A percentile compares a stretch with the other conserved stretches of the same genome.
phyloP scores from a whole-genome alignment of 2,888 invertebrate species.

The Volucella inflata region DNA sequence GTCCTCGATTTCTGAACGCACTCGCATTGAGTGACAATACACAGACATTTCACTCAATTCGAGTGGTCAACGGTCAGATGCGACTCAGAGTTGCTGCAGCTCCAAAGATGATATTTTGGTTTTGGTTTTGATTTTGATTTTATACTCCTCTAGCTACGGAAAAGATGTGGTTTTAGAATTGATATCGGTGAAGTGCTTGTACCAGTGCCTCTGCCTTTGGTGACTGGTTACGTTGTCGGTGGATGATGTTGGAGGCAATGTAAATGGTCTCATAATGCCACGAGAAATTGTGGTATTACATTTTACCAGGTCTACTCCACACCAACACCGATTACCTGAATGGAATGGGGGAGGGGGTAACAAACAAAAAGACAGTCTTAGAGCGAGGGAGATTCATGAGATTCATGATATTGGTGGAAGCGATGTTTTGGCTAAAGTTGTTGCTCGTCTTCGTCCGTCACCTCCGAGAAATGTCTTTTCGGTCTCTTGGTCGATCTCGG shows the following conservation, averaged over 20 bases:
- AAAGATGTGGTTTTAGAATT: not conserved
- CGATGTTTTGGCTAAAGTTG: constrained; percentile 58
- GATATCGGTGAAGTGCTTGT: constrained; percentile 7
- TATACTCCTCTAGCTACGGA: constrained; percentile 16
- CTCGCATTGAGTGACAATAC: constrained; percentile 55
- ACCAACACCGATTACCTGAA: constrained; percentile 41
- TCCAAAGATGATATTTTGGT: not conserved
- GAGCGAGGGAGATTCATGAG: constrained; percentile 63
- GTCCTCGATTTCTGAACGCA: constrained; percentile 57
- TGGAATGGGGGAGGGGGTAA: constrained; percentile 14
- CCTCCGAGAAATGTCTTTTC: not conserved
- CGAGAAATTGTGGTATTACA: constrained; percentile 74
- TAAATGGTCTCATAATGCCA: constrained; percentile 75
- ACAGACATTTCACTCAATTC: constrained; percentile 42
- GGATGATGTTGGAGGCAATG: constrained; percentile 71
- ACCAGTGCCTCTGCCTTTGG: constrained; percentile 21
- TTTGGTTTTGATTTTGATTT: not conserved
- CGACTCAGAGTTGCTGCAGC: too few relatives aligned
- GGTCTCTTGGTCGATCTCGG: not conserved
- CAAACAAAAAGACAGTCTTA: constrained; percentile 25
- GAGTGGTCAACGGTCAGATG: constrained; percentile 51
- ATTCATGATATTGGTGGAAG: constrained; percentile 38
- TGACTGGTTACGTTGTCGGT: constrained; percentile 55
- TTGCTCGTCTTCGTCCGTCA: constrained; percentile 57
- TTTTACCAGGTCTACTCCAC: constrained; percentile 58